Conservation (phyloP, 2,113 vertebrate species). For the Neopipo cinnamomea region DNA sequence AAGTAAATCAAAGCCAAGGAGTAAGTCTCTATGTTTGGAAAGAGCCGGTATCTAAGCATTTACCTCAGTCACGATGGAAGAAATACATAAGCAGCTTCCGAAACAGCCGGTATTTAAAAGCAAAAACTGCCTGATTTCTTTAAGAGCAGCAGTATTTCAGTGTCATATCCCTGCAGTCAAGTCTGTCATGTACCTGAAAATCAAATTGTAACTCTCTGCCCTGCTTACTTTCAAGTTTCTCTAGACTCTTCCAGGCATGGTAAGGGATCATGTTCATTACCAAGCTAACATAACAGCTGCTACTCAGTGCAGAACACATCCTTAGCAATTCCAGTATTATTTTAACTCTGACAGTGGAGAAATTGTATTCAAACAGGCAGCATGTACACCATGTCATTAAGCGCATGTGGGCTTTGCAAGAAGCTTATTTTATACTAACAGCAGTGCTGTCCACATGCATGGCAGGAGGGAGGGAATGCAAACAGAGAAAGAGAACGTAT, state of each 20-base stretch:
- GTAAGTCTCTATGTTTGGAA: neutral
- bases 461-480: neutral
- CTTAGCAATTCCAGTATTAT: neutral
- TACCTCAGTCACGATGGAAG: neutral
- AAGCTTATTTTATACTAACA: neutral
- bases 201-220: neutral
- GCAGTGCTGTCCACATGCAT: neutral
- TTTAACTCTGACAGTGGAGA: neutral
- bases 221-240: neutral
- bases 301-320: neutral
- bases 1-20: neutral
- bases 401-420: neutral
- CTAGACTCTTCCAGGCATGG: neutral
- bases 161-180: neutral
- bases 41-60: neutral
- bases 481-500: fast-evolving
- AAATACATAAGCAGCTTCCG: neutral
- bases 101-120: neutral
- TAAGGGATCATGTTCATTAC: neutral
- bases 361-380: neutral
- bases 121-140: neutral
- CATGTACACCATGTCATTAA: neutral
- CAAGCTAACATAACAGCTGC: neutral
- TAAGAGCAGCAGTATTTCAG: neutral
- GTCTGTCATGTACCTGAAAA: neutral